phyloP scores from a whole-genome alignment of 53 echinoderm and acorn worm species.

The Holothuria leucospilota region DNA sequence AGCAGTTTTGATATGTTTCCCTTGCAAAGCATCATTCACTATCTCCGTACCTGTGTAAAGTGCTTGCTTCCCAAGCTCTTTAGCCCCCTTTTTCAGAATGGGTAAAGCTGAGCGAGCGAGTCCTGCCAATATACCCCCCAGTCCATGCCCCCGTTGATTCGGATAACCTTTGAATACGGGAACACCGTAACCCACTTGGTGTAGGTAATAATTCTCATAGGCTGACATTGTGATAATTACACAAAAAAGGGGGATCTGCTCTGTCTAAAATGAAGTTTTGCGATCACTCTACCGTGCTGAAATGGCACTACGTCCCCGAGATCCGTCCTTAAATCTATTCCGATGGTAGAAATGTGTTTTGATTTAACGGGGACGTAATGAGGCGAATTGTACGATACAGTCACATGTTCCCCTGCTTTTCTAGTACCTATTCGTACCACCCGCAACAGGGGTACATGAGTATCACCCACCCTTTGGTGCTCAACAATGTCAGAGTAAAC shows the following conservation, averaged over 20 bases:
- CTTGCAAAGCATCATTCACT: too few relatives aligned
- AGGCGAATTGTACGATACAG: neutral
- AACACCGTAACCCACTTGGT: neutral
- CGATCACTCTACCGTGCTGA: neutral
- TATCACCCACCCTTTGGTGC: neutral
- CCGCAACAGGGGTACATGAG: neutral
- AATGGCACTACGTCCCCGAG: neutral
- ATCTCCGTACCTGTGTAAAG: too few relatives aligned
- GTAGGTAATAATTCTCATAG: neutral
- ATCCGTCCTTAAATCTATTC: neutral
- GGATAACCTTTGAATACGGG: neutral
- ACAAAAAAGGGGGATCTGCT: neutral
- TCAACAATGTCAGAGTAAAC: slow-evolving; percentile 6
- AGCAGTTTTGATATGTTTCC: neutral
- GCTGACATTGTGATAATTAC: neutral
- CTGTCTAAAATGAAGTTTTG: too few relatives aligned
- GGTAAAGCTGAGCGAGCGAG: slow-evolving; percentile 2
- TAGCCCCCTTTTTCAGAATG: too few relatives aligned
- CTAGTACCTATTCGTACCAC: neutral
- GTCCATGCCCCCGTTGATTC: slow-evolving; percentile 36
- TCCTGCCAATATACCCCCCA: slow-evolving; percentile 3
- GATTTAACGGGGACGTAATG: neutral
- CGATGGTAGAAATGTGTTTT: neutral
- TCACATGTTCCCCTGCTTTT: neutral
- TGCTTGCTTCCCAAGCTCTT: too few relatives aligned